Evolutionary conservation across 2,797 vertebrate genomes (phyloP).

Genomic region (Channallabes apus): DNA sequence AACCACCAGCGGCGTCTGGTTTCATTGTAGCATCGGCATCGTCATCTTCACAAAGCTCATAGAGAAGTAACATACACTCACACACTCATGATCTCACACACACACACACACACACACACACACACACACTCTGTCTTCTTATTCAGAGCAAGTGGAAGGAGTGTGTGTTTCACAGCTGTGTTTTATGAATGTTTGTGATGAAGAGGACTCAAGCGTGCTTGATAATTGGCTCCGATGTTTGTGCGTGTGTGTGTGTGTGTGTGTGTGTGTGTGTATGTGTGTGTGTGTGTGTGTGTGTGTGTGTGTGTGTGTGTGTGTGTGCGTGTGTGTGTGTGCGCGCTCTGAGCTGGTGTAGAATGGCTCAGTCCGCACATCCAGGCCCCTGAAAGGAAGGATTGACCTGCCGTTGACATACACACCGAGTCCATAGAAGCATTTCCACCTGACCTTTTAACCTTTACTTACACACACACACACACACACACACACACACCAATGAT

Average conservation of each 20-base stretch:
- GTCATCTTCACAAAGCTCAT: slow-evolving; percentile 32
- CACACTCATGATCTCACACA: not conserved
- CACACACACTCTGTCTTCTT: slow-evolving; percentile 8
- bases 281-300: slow-evolving; percentile 26
- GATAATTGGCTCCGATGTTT: slow-evolving; percentile 21
- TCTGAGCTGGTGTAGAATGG: slow-evolving; percentile 43
- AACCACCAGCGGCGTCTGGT: slow-evolving; percentile 36
- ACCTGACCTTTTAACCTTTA: slow-evolving; percentile 47
- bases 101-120: slow-evolving; percentile 26
- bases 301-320: slow-evolving; percentile 18
- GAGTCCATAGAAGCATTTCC: slow-evolving; percentile 29
- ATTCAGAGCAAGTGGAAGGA: not conserved
- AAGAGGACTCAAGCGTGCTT: not conserved
- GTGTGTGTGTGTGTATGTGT: slow-evolving; percentile 18
- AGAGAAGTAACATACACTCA: slow-evolving; percentile 10
- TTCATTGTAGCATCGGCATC: slow-evolving; percentile 33
- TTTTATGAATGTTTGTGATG: slow-evolving; percentile 46
- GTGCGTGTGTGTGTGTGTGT: slow-evolving; percentile 26
- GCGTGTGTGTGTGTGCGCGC: not conserved
- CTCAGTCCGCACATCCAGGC: slow-evolving; percentile 40
- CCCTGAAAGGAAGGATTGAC: slow-evolving; percentile 46
- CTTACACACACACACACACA: slow-evolving; percentile 10
- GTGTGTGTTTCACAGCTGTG: slow-evolving; percentile 33
- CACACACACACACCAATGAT: slow-evolving; percentile 11
- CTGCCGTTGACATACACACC: slow-evolving; percentile 33